Evolutionary conservation across 2,888 invertebrate genomes (phyloP).

Genomic region (Zootermopsis nevadensis): DNA sequence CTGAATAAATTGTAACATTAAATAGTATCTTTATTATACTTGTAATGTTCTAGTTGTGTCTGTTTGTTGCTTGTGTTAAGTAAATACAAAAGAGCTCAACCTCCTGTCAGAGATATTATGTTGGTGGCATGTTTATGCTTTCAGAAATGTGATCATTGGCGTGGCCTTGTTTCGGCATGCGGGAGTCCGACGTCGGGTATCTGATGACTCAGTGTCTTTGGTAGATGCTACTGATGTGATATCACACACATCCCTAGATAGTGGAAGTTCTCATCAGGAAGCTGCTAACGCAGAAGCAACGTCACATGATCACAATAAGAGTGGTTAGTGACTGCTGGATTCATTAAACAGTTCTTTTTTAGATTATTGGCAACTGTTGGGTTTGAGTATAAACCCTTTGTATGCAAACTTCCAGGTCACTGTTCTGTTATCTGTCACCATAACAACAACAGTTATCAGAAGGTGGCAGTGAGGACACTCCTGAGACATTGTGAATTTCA

Average conservation of each 20-base stretch:
- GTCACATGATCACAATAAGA: neutral
- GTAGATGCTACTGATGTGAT: slow-evolving; percentile 57
- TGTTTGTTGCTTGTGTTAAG: too few relatives aligned
- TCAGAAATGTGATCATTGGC: slow-evolving; percentile 84
- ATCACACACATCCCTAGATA: slow-evolving; percentile 57
- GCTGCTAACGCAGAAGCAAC: neutral
- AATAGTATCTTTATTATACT: neutral
- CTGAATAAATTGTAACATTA: neutral
- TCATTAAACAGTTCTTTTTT: neutral
- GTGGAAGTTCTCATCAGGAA: slow-evolving; percentile 56
- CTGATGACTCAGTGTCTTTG: slow-evolving; percentile 54
- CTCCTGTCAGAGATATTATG: too few relatives aligned
- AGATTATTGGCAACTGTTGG: too few relatives aligned
- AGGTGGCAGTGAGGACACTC: too few relatives aligned
- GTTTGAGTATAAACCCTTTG: too few relatives aligned
- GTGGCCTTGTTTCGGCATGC: slow-evolving; percentile 90
- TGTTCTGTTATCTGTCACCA: too few relatives aligned
- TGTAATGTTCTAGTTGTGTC: neutral
- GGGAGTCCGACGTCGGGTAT: slow-evolving; percentile 67
- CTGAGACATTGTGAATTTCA: too few relatives aligned
- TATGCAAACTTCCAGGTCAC: too few relatives aligned
- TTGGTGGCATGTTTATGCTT: neutral
- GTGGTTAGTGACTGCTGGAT: neutral
- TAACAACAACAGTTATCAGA: too few relatives aligned
- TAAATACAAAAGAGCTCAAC: too few relatives aligned